Conservation (phyloP, 1,140 invertebrate species). For the Ceratina calcarata region DNA sequence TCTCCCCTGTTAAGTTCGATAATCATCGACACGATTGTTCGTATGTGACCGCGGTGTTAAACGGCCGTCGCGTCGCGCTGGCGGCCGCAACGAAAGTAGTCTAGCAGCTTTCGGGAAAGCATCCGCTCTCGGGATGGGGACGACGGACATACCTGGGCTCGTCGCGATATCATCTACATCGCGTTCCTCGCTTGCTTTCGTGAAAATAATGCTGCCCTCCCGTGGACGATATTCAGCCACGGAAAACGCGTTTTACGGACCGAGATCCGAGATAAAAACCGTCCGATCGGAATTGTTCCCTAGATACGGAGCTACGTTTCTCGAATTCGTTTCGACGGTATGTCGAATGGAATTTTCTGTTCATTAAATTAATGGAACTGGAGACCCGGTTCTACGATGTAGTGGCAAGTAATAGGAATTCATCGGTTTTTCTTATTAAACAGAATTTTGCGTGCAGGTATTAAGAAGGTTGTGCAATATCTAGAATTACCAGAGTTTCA, state of each 20-base stretch:
- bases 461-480: no score
- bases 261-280: conserved; percentile 5
- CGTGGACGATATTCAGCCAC: background rate
- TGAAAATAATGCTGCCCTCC: background rate
- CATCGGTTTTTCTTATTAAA: no score
- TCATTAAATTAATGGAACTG: background rate
- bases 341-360: conserved; percentile 4
- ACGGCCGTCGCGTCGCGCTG: background rate
- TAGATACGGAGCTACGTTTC: background rate
- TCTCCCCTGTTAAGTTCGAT: conserved; percentile 47
- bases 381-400: background rate
- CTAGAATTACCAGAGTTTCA: no score
- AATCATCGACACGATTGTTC: conserved; percentile 60
- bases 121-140: background rate
- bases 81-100: background rate
- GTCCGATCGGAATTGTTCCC: background rate
- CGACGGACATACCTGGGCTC: background rate
- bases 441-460: no score
- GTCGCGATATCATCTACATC: conserved; percentile 31
- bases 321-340: background rate
- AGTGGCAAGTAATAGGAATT: background rate
- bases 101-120: conserved; percentile 29
- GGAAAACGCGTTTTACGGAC: background rate
- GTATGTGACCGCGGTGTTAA: conserved; percentile 22
- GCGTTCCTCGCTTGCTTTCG: conserved; percentile 11